A percentile compares a stretch with the other conserved stretches of the same genome.
Evolutionary conservation across 2,888 invertebrate species (phyloP).

Genomic region (Axea sp.): DNA sequence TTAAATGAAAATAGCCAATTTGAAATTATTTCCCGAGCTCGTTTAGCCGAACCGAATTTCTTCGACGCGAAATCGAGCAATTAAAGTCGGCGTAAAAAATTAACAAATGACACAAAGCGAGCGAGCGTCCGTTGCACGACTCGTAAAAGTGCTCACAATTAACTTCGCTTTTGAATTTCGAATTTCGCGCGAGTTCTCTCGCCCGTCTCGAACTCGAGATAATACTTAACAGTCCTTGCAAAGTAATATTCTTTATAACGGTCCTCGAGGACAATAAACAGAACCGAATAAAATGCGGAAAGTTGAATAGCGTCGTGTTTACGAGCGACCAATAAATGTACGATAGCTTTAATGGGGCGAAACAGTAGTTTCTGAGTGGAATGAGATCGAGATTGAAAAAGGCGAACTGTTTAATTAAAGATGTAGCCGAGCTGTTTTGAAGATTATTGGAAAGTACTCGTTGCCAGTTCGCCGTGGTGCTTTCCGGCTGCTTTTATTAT

Average conservation of each 20-base stretch:
- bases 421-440: slow-evolving; percentile 40
- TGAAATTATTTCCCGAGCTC: no score
- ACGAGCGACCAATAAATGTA: slow-evolving; percentile 55
- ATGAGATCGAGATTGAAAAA: slow-evolving; percentile 56
- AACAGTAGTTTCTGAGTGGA: slow-evolving; percentile 47
- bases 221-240: slow-evolving; percentile 21
- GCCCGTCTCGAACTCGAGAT: slow-evolving; percentile 13
- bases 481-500: slow-evolving; percentile 26
- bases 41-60: no score
- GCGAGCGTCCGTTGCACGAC: background rate
- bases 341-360: slow-evolving; percentile 51
- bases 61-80: no score
- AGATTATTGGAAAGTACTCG: slow-evolving; percentile 38
- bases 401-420: slow-evolving; percentile 53
- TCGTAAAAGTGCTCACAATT: slow-evolving; percentile 7
- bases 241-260: slow-evolving; percentile 50
- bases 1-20: no score
- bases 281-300: slow-evolving; percentile 37
- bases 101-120: background rate
- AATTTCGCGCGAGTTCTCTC: no score
- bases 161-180: no score
- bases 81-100: background rate
- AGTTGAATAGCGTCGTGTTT: slow-evolving; percentile 49
- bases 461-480: background rate
- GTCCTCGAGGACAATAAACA: slow-evolving; percentile 41